phyloP scores from a whole-genome alignment of 2,113 vertebrate genomes.

The Mastomys coucha region DNA sequence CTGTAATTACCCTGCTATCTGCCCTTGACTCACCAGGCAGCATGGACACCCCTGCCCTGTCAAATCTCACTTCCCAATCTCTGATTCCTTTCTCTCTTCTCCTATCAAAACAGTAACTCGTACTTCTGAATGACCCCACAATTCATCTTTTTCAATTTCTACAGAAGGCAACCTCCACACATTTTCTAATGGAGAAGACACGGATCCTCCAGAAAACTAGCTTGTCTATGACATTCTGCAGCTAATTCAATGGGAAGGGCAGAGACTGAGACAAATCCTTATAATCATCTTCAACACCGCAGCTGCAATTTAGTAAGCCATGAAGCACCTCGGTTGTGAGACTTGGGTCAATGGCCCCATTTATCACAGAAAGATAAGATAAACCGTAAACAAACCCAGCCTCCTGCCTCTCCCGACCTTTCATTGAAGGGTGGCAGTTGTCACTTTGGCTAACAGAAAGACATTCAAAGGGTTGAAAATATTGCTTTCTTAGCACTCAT shows the following conservation, averaged over 20 bases:
- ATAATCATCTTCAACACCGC: constrained; percentile 75
- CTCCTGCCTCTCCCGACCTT: constrained; percentile 79
- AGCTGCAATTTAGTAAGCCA: constrained; percentile 62
- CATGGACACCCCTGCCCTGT: not conserved
- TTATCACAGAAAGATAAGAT: constrained; percentile 83
- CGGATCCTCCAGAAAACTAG: constrained; percentile 21
- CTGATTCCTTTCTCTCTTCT: constrained; percentile 24
- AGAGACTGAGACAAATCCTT: constrained; percentile 65
- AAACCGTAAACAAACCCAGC: constrained; percentile 81
- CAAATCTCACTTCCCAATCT: not conserved
- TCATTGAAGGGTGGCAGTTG: constrained; percentile 79
- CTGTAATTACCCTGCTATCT: constrained; percentile 38
- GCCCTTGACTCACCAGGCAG: not conserved
- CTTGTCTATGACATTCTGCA: constrained; percentile 79
- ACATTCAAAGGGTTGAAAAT: constrained; percentile 80
- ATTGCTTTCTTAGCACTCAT: constrained; percentile 73
- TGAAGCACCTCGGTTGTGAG: constrained; percentile 77
- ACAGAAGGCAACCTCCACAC: not conserved
- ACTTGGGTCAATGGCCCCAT: constrained; percentile 83
- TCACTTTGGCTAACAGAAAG: constrained; percentile 80
- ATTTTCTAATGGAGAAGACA: constrained; percentile 58
- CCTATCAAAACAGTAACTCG: not conserved
- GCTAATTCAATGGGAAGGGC: constrained; percentile 69
- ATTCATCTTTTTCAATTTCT: constrained; percentile 53
- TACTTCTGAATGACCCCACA: constrained; percentile 17